A percentile compares a stretch with the other conserved stretches of the same genome.
phyloP scores from a whole-genome alignment of 2,888 invertebrate species.

The Drosophila sordidula region DNA sequence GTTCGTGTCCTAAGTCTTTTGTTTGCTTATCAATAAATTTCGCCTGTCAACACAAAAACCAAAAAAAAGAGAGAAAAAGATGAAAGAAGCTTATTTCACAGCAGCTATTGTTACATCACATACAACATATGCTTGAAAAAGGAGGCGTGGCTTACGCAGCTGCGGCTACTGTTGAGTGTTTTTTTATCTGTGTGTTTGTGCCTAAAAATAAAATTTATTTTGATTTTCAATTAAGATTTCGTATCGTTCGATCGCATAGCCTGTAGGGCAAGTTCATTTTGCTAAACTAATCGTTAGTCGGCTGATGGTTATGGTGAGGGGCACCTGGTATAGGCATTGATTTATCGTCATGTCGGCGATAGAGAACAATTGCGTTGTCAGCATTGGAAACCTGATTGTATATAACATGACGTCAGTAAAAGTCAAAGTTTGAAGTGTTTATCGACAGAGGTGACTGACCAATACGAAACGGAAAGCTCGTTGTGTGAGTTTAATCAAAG shows the following conservation, averaged over 20 bases:
- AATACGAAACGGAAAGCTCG: background rate
- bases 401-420: slow-evolving; percentile 28
- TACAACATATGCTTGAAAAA: background rate
- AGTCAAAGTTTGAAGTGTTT: slow-evolving; percentile 1
- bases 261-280: slow-evolving; percentile 34
- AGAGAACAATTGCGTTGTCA: slow-evolving; percentile 37
- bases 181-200: background rate
- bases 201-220: background rate
- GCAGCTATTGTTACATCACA: slow-evolving; percentile 25
- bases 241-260: slow-evolving; percentile 16
- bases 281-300: slow-evolving; percentile 16
- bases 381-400: slow-evolving; percentile 34
- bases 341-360: slow-evolving; percentile 17
- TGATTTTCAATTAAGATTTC: slow-evolving; percentile 40
- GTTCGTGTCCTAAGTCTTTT: slow-evolving; percentile 70
- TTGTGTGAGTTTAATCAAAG: background rate
- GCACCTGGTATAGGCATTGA: slow-evolving; percentile 19
- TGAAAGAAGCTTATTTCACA: slow-evolving; percentile 10
- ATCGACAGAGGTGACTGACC: slow-evolving; percentile 41
- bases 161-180: slow-evolving; percentile 2
- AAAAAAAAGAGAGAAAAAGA: background rate
- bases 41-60: slow-evolving; percentile 12
- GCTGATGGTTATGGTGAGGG: background rate
- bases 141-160: slow-evolving; percentile 7
- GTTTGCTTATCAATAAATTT: slow-evolving; percentile 40